Evolutionary conservation across 2,797 vertebrate species (phyloP), one percentile per base, ranked within the genome.

Genomic region (Hoplostethus mediterraneus): DNA sequence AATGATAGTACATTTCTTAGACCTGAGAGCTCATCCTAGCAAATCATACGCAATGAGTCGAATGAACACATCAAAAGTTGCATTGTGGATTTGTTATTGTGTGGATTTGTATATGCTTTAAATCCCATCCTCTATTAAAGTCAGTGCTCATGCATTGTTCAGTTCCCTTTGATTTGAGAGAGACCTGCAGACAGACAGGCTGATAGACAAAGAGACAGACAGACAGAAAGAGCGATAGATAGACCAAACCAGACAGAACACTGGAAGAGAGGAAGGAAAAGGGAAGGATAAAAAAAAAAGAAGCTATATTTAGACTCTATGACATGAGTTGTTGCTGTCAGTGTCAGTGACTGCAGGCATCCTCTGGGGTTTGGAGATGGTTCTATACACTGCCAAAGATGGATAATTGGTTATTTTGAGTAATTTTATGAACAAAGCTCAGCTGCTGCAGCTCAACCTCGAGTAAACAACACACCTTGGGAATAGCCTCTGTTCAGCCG

Each of bases 361-460:
- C 90, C 93, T 92, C 87, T 75, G 85, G 91, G 91, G 90, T 84
- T 90, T 89, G 67, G 70, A 56, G 82, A 88, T 81, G 80, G 84
- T 87, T 91, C 87, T 92, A 90, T 89, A 90, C 71, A 74, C 92
- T 79, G 87, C 87, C 88, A 93, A 92, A 92, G 90, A 95, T 67
- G 87, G 87, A 92, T 94, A 94, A 95, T 95, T 95, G 93, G 90
- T 92, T 95, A 94, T 95, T 95, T 93, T 92, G 89, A 93, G 93
- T 94, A 92, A 94, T 94, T 93, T 90, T 84, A 87, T 90, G 81
- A 92, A 93, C 88, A 91, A 90, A 93, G 90, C 92, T 94, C 91
- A 93, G 92, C 93, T 93, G 93, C 90, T 82, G 83, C 80, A 83
- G 88, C 90, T 94, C 90, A 93, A 92, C 87, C 91, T 92, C 88